These are phyloP conservation scores for Lytechinus pictus DNA, from an alignment of 35 echinoderm and acorn worm genomes.

Conservation along the genomic window DNA sequence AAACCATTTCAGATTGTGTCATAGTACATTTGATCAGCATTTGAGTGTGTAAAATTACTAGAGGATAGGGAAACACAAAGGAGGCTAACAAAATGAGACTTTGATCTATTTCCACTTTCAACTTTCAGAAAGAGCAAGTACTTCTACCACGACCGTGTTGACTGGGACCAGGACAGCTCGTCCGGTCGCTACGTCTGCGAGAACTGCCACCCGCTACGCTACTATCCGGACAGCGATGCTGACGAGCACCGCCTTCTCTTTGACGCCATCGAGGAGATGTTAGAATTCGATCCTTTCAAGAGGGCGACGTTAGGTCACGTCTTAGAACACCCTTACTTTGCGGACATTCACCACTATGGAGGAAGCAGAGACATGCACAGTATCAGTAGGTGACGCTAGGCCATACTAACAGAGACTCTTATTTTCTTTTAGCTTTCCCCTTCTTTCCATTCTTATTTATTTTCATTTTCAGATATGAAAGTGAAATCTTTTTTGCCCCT, in stretches of 20 bases:
- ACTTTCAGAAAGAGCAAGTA: conserved; percentile 84
- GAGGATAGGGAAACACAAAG: no score
- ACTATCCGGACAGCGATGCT: conserved; percentile 49
- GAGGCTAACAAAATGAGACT: no score
- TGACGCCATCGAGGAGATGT: conserved; percentile 82
- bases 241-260: conserved; percentile 83
- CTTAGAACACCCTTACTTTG: conserved; percentile 82
- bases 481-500: no score
- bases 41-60: no score
- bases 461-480: no score
- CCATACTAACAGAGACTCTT: not conserved
- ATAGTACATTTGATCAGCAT: no score
- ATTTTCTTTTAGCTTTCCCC: not conserved
- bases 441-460: not conserved
- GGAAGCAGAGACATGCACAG: conserved; percentile 77
- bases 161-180: conserved; percentile 84
- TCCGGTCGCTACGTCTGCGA: conserved; percentile 93
- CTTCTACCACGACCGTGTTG: conserved; percentile 75
- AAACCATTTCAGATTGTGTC: no score
- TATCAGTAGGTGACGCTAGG: conserved; percentile 87
- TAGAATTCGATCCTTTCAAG: conserved; percentile 78
- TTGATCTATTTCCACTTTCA: no score
- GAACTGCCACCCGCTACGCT: conserved; percentile 79
- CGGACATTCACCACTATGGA: conserved; percentile 51
- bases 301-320: conserved; percentile 67